Conservation (phyloP, 2,797 vertebrate genomes). For the Rhinichthys osculus region DNA sequence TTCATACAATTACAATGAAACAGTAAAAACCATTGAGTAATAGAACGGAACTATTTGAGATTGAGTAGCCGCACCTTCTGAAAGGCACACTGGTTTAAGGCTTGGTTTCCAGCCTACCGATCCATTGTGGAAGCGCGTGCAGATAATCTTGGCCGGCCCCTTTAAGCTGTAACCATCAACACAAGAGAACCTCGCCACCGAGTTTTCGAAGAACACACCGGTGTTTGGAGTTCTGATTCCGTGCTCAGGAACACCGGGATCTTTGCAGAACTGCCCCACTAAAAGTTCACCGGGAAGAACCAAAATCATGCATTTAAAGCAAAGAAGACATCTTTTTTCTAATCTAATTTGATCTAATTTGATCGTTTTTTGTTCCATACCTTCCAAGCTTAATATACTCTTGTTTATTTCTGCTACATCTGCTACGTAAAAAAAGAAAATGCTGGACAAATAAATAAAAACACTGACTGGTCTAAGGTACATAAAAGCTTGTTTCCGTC, state of each 20-base stretch:
- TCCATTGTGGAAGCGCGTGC: constrained; percentile 79
- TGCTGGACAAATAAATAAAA: no score
- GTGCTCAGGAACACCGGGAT: constrained; percentile 82
- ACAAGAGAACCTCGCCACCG: constrained; percentile 82
- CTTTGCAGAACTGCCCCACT: constrained; percentile 79
- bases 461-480: no score
- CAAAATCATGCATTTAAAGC: constrained; percentile 2
- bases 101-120: constrained; percentile 84
- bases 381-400: not conserved
- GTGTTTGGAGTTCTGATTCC: constrained; percentile 79
- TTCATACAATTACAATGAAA: not conserved
- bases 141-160: constrained; percentile 82
- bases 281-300: constrained; percentile 60
- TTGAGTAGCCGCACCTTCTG: constrained; percentile 77
- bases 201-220: constrained; percentile 81
- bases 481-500: no score
- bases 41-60: not conserved
- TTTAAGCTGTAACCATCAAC: constrained; percentile 83
- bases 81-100: constrained; percentile 81
- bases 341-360: no score
- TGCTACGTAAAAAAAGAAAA: no score
- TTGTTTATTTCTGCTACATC: not conserved
- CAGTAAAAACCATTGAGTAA: not conserved
- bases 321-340: no score
- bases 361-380: not conserved